Evolutionary conservation across 2,888 invertebrate species (phyloP).

Genomic region (Lamellibrachia satsuma): DNA sequence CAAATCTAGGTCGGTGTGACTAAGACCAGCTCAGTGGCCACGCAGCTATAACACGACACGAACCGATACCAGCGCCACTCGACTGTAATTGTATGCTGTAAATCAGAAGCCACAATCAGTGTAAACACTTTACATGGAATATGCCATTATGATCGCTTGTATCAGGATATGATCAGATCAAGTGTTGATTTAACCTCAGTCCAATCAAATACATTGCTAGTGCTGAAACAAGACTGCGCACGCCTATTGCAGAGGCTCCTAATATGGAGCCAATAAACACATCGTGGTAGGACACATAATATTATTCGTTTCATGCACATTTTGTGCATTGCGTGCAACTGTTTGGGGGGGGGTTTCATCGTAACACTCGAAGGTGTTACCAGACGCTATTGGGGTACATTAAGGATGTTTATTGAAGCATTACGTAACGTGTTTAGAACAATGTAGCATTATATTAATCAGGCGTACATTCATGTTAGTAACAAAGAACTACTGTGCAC

Average conservation of each 20-base stretch:
- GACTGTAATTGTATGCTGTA: not conserved
- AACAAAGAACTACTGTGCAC: not conserved
- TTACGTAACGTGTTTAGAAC: too few species aligned
- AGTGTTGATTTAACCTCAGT: not conserved
- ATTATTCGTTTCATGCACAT: too few species aligned
- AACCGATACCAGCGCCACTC: not conserved
- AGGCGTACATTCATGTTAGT: not conserved
- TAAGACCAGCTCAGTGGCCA: not conserved
- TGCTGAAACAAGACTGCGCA: not conserved
- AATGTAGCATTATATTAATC: not conserved
- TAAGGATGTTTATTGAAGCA: too few species aligned
- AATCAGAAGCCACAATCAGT: not conserved
- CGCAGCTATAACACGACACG: not conserved
- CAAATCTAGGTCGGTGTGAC: not conserved
- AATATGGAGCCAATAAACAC: not conserved
- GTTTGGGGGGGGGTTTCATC: too few species aligned
- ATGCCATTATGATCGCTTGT: not conserved
- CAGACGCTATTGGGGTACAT: too few species aligned
- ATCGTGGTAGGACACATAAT: not conserved
- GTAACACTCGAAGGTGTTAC: too few species aligned
- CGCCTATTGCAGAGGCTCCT: not conserved
- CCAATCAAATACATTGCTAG: not conserved
- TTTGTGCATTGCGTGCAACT: too few species aligned
- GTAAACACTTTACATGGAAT: slow-evolving; percentile 2
- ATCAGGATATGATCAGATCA: not conserved